Conservation (phyloP, 2,888 invertebrate species). For the Aphelenchoides bicaudatus region DNA sequence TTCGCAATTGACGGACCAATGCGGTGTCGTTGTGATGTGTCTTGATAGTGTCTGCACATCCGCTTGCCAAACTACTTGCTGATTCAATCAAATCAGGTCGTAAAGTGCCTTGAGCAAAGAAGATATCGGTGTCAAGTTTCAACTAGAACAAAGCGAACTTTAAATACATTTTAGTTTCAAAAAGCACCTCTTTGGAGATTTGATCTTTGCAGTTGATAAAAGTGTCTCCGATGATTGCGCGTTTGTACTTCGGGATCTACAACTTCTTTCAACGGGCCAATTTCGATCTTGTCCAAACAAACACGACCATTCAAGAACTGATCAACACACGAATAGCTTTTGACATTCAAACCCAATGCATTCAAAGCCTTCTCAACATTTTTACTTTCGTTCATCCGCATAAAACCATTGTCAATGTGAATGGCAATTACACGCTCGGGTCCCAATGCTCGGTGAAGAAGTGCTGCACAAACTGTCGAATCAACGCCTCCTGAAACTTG, state of each 20-base stretch:
- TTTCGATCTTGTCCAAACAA: conserved; percentile 19
- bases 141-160: conserved; percentile 61
- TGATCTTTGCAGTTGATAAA: conserved; percentile 73
- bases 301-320: conserved; percentile 45
- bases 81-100: conserved; percentile 97
- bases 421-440: conserved; percentile 78
- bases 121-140: conserved; percentile 82
- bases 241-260: conserved; percentile 87
- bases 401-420: conserved; percentile 86
- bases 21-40: conserved; percentile 99
- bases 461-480: conserved; percentile 96
- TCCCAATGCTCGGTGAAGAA: conserved; percentile 82
- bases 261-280: conserved; percentile 37
- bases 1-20: conserved; percentile 75
- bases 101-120: conserved; percentile 64
- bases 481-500: conserved; percentile 88
- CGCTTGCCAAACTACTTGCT: conserved; percentile 77
- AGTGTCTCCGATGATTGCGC: conserved; percentile 96
- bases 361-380: conserved; percentile 68
- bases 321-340: conserved; percentile 44
- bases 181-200: conserved; percentile 35
- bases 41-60: conserved; percentile 90
- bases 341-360: conserved; percentile 41
- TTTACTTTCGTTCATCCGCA: conserved; percentile 81
- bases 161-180: neutral